Evolutionary conservation across 2,888 invertebrate species (phyloP).

Genomic region (Drosophila eohydei): DNA sequence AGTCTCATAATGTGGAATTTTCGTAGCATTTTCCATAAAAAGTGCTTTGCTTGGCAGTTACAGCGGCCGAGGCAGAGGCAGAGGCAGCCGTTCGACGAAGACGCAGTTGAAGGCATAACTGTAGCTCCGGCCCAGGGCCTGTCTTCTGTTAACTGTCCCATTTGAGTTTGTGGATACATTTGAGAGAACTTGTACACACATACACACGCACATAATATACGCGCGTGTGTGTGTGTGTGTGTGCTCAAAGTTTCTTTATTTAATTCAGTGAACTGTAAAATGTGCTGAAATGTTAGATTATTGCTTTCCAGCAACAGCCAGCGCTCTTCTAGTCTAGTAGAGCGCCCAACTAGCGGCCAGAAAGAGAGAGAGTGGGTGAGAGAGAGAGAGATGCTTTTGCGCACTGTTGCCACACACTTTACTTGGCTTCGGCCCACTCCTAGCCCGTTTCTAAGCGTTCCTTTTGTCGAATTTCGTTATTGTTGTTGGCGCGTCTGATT

Average conservation of each 20-base stretch:
- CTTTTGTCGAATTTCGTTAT: slow-evolving; percentile 25
- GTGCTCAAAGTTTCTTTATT: slow-evolving; percentile 75
- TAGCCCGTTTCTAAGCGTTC: no score
- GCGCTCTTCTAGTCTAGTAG: slow-evolving; percentile 33
- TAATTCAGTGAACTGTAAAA: slow-evolving; percentile 80
- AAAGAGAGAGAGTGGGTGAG: not conserved
- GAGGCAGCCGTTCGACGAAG: slow-evolving; percentile 22
- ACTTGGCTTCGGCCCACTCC: slow-evolving; percentile 3
- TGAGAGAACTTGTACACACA: slow-evolving; percentile 45
- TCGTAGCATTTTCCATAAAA: slow-evolving; percentile 78
- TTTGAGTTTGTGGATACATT: slow-evolving; percentile 75
- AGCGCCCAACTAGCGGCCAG: slow-evolving; percentile 58
- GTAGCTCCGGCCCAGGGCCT: slow-evolving; percentile 27
- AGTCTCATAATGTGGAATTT: slow-evolving; percentile 79
- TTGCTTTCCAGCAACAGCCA: slow-evolving; percentile 59
- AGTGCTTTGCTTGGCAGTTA: slow-evolving; percentile 74
- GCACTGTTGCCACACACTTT: slow-evolving; percentile 34
- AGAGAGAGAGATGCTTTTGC: slow-evolving; percentile 46
- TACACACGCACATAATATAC: slow-evolving; percentile 26
- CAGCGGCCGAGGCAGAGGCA: slow-evolving; percentile 1
- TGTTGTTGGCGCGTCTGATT: slow-evolving; percentile 56
- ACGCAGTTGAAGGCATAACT: slow-evolving; percentile 34
- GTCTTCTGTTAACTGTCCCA: slow-evolving; percentile 69
- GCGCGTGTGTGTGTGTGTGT: slow-evolving; percentile 37
- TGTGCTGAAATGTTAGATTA: slow-evolving; percentile 79